phyloP scores from a whole-genome alignment of 2,888 invertebrate genomes.

The Tribolium freemani region DNA sequence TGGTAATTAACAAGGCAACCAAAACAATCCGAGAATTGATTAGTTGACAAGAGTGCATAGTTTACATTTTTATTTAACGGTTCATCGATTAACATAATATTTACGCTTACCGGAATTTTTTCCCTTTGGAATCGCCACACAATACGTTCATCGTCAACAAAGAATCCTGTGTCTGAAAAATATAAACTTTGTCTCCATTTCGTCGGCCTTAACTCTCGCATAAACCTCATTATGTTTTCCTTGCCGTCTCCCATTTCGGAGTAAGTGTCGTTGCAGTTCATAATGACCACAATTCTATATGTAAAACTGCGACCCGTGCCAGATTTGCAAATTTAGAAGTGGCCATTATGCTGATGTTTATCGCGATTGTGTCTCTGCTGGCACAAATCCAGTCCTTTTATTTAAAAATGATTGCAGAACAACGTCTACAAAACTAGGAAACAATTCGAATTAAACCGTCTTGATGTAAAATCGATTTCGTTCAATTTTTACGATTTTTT shows the following conservation, averaged over 20 bases:
- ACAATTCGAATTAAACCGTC: neutral
- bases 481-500: neutral
- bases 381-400: conserved; percentile 22
- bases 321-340: conserved; percentile 34
- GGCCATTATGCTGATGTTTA: conserved; percentile 32
- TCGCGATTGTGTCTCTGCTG: conserved; percentile 29
- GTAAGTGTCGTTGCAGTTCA: conserved; percentile 6
- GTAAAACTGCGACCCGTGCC: conserved; percentile 16
- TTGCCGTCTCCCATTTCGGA: neutral
- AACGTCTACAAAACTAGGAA: neutral
- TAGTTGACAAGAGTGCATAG: neutral
- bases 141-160: neutral
- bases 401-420: conserved; percentile 26
- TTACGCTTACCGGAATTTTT: neutral
- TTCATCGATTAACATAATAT: conserved; percentile 1
- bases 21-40: conserved; percentile 6
- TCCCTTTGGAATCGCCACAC: neutral
- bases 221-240: neutral
- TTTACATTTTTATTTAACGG: neutral
- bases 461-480: neutral
- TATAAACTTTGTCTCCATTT: too few relatives aligned
- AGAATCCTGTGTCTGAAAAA: neutral
- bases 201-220: neutral
- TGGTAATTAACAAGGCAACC: neutral
- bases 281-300: conserved; percentile 27